Evolutionary conservation across 2,888 invertebrate species (phyloP), one percentile per base, ranked within the genome.

Genomic region (Rhamnusium bicolor): DNA sequence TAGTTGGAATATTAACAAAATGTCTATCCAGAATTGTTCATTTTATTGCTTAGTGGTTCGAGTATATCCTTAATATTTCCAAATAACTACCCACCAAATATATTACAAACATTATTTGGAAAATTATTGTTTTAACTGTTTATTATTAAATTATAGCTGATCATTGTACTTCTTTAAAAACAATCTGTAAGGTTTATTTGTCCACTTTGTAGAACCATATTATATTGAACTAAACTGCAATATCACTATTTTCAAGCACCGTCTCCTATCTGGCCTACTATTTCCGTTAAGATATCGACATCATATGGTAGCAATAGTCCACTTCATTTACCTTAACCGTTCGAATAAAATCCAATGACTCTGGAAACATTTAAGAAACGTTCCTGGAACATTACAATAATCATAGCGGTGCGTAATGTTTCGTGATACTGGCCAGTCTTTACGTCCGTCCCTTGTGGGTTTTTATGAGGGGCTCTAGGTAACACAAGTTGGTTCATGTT

Each of bases 331-430:
- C 69, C 74, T 70, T 66, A 67, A 66, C 69, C 66, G 47, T 72
- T 69, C 71, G 19, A 77, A 77, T 75, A 77, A 77, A 77, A 77
- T 73, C 71, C 69, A 74, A 77, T 62, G 74, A 67, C 71, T 72
- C 69, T 63, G 65, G 65, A 56, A 63, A 75, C 72, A 71, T 73
- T 72, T 66, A 49, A 73, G 68, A 60, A 73, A 71, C 75, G 69
- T 73, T 73, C 68, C 66, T 29, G 21, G 40, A 67, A 69, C 73
- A 66, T 76, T 70, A 74, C 73, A 75, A 79, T 79, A 76, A 76
- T 75, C 78, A 68, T 77, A 70, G 54, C 70, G 62, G 79, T 78
- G 79, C 80, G 80, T 79, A 80, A 80, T 80, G 80, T 79, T 78
- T 78, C 80, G 78, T 80, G 80, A 68, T 71, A 71, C 71, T 73